These are phyloP conservation scores for Ladona fulva DNA, from an alignment of 1,140 invertebrate genomes.

Conservation along the genomic window DNA sequence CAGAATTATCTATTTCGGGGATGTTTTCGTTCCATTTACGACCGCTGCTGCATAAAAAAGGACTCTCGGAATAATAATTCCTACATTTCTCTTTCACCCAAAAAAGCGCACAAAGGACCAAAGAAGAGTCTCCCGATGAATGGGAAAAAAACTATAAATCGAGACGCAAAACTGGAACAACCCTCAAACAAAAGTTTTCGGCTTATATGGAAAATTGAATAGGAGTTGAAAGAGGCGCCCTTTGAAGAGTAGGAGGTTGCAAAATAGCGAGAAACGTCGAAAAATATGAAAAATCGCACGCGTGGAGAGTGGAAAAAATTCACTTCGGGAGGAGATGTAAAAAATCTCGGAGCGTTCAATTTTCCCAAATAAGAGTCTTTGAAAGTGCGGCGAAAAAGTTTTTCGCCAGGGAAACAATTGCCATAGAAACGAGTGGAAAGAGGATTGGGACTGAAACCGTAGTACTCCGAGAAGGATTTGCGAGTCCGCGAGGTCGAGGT, in stretches of 20 bases:
- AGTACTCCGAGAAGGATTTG: no score
- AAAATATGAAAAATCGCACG: neutral
- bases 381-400: no score
- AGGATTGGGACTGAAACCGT: no score
- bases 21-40: neutral
- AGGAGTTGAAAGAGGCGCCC: neutral
- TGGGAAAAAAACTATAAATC: neutral
- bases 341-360: no score
- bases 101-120: neutral
- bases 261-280: neutral
- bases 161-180: neutral
- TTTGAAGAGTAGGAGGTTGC: no score
- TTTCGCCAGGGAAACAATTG: no score
- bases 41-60: neutral
- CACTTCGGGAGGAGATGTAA: no score
- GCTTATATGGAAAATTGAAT: neutral
- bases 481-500: no score
- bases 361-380: no score
- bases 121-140: neutral
- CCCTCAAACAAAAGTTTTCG: neutral
- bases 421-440: no score
- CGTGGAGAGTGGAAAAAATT: neutral
- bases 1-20: neutral
- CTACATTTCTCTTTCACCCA: neutral
- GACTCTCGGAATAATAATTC: neutral